These are phyloP conservation scores for Eugnorisma glareosa DNA, from an alignment of 2,888 invertebrate species.

Conservation along the genomic window DNA sequence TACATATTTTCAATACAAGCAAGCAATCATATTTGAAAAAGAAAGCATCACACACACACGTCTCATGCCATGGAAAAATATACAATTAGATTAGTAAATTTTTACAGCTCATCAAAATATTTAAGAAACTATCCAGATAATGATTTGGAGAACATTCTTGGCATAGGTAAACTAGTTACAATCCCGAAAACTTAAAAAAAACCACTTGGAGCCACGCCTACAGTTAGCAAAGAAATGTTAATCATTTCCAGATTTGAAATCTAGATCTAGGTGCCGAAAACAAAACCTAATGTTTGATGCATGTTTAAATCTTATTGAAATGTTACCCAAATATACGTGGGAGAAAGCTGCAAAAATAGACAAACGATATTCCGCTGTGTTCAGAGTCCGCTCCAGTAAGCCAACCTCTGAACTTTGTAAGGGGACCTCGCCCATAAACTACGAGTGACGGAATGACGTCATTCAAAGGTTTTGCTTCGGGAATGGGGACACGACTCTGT, in stretches of 20 bases:
- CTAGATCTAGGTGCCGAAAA: neutral
- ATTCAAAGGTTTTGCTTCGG: conserved; percentile 13
- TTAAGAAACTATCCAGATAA: neutral
- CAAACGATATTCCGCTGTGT: neutral
- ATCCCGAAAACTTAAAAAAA: neutral
- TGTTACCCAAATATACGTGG: neutral
- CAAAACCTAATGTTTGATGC: neutral
- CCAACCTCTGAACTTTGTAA: conserved; percentile 37
- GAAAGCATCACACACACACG: neutral
- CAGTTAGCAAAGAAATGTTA: neutral
- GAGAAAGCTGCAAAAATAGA: neutral
- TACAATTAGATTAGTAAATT: neutral
- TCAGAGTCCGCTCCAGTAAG: conserved; percentile 6
- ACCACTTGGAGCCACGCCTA: neutral
- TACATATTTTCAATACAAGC: neutral
- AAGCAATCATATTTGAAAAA: neutral
- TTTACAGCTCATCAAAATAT: neutral
- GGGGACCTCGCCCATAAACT: conserved; percentile 16
- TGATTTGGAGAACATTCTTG: neutral
- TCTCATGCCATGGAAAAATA: neutral
- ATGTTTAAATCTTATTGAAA: neutral
- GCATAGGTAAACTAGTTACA: neutral
- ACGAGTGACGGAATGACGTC: conserved; percentile 26
- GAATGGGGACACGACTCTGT: neutral
- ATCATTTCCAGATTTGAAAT: neutral